Conservation (phyloP, 2,113 vertebrate genomes). For the Heterotilapia buettikoferi region DNA sequence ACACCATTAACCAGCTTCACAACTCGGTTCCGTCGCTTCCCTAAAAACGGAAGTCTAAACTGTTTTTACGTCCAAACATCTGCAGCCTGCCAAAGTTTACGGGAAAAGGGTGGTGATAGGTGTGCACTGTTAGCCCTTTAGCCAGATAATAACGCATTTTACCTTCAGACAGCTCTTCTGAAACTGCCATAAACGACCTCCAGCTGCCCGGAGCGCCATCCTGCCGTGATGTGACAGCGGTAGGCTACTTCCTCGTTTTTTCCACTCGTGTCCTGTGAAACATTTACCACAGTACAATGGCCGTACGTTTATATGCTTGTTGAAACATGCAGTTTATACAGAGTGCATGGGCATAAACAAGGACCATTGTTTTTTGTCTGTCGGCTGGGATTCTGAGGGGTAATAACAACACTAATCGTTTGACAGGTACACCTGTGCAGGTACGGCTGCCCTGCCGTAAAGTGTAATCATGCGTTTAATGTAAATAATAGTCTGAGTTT, state of each 20-base stretch:
- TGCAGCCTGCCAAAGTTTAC: background rate
- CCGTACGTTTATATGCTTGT: background rate
- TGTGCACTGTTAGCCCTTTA: background rate
- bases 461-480: background rate
- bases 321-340: background rate
- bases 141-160: background rate
- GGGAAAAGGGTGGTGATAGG: rapidly evolving
- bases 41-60: background rate
- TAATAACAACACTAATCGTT: background rate
- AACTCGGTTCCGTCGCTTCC: background rate
- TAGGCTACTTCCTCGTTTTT: slow-evolving; percentile 21
- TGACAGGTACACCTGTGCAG: background rate
- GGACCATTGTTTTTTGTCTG: background rate
- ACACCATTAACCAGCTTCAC: background rate
- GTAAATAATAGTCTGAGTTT: background rate
- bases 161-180: slow-evolving; percentile 18
- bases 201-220: slow-evolving; percentile 24
- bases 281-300: background rate
- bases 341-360: background rate
- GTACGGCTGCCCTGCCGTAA: background rate
- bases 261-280: background rate
- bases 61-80: background rate
- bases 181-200: background rate
- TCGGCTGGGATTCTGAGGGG: background rate
- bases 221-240: background rate